Conservation (phyloP, 2,888 invertebrate genomes). For the Eledona agricola region DNA sequence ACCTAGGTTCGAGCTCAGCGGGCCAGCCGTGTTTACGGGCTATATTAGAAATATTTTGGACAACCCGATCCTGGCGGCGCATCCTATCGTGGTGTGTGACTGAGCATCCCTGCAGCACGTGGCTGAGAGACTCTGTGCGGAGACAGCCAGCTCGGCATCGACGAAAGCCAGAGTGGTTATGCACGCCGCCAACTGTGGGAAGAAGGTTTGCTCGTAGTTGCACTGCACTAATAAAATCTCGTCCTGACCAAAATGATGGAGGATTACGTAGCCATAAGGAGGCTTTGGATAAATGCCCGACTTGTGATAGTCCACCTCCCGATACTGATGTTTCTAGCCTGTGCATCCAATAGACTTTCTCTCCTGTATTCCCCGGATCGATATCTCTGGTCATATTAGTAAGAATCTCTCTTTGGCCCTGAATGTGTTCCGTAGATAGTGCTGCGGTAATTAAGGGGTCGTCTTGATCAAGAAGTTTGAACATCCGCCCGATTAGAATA, state of each 20-base stretch:
- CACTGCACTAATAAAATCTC: conserved; percentile 44
- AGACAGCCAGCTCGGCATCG: conserved; percentile 43
- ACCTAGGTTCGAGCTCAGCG: conserved; percentile 26
- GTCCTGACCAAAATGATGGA: conserved; percentile 42
- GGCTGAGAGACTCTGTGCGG: conserved; percentile 39
- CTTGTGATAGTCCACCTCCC: neutral
- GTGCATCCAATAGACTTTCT: neutral
- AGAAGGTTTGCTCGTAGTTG: conserved; percentile 43
- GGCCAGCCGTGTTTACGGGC: conserved; percentile 14
- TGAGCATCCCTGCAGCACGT: conserved; percentile 45
- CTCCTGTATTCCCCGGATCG: neutral
- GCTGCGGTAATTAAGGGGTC: neutral
- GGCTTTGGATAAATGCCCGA: neutral
- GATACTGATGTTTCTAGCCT: neutral
- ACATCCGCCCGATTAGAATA: neutral
- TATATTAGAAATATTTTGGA: neutral
- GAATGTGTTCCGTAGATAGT: neutral
- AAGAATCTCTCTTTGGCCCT: neutral
- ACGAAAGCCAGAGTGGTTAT: conserved; percentile 35
- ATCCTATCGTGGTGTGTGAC: conserved; percentile 37
- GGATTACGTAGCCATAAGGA: neutral
- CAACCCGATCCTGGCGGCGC: conserved; percentile 37
- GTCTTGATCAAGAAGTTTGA: neutral
- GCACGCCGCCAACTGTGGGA: conserved; percentile 40
- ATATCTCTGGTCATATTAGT: neutral